Evolutionary conservation across 2,888 invertebrate species (phyloP), one percentile per base, ranked within the genome.

Genomic region (Formica aserva): DNA sequence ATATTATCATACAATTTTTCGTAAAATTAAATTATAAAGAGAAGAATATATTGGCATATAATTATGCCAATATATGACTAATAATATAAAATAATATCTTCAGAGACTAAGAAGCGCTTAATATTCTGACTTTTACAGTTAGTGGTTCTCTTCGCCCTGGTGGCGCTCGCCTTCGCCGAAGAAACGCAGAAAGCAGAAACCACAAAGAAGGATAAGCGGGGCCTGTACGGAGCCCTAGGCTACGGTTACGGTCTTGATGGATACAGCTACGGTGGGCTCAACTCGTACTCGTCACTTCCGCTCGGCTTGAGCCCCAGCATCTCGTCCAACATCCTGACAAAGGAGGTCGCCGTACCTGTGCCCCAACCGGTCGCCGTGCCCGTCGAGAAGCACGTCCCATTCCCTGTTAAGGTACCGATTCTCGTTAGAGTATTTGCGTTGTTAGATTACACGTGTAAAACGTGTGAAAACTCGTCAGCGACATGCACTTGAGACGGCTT

Each of bases 361-460:
- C 95, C 95, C 1, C 95, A 96, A 82, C 96, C 96, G 15, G 95
- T 95, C 63, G 94, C 95, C 26, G 95, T 96, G 0, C 92, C 95
- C 13, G 95, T 96, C 41, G 95, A 95, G 88, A 95, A 95, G 88
- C 95, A 95, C 85, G 93, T 96, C 5, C 95, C 95, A 13, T 94
- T 95, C 32, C 95, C 95, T 1, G 94, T 94, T 83, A 94, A 94
- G 93, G 94, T 94, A 92, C 63, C 8, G 6, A 65, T 52, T 18
- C 29, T n/a, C 2, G 5, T 45, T 66, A 41, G 9, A 29, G 2
- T 41, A 29, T 13, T 18, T 4, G 13, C 13, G 29, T n/a, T n/a
- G 13, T 45, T 45, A 45, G 15, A 32, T 45, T 48, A 65, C 3
- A 72, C 22, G 18, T 45, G 8, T 74, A 11, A 45, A 74, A 18